These are phyloP conservation scores for Phortica variegata DNA, from an alignment of 1,140 invertebrate species.

Conservation along the genomic window DNA sequence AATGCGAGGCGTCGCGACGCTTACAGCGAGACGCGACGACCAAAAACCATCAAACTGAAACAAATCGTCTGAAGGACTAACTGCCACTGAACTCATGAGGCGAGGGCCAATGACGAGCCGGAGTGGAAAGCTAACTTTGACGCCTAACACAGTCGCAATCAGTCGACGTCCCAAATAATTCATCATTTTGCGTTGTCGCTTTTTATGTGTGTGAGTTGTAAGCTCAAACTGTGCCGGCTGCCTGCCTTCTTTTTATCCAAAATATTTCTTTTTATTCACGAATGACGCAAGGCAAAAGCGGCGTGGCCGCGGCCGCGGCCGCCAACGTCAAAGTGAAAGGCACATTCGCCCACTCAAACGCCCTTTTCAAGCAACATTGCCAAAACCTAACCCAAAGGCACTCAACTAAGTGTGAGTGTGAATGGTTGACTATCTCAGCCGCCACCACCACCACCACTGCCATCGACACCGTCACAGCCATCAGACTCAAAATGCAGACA, in stretches of 20 bases:
- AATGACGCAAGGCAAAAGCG: conserved; percentile 21
- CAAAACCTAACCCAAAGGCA: no score
- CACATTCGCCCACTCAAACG: no score
- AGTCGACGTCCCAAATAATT: conserved; percentile 53
- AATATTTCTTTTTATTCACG: conserved; percentile 35
- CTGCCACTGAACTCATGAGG: neutral
- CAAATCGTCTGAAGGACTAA: conserved; percentile 42
- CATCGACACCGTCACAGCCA: conserved; percentile 3
- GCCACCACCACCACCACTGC: conserved; percentile 1
- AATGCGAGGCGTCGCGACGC: conserved; percentile 22
- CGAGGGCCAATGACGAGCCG: no score
- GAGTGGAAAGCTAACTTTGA: no score
- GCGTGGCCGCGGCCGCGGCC: conserved; percentile 19
- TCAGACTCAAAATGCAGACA: neutral
- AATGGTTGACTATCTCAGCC: no score
- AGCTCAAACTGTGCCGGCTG: no score
- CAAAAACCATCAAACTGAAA: conserved; percentile 36
- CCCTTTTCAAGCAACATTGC: no score
- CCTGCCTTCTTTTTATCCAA: conserved; percentile 48
- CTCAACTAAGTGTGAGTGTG: no score
- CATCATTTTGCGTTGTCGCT: conserved; percentile 51
- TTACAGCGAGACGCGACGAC: conserved; percentile 3
- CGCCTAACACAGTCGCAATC: conserved; percentile 51
- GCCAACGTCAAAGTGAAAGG: no score
- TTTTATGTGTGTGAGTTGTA: no score